Base-by-base conservation (phyloP, 2,888 invertebrate genomes). In the Nasonovia ribisnigri region DNA sequence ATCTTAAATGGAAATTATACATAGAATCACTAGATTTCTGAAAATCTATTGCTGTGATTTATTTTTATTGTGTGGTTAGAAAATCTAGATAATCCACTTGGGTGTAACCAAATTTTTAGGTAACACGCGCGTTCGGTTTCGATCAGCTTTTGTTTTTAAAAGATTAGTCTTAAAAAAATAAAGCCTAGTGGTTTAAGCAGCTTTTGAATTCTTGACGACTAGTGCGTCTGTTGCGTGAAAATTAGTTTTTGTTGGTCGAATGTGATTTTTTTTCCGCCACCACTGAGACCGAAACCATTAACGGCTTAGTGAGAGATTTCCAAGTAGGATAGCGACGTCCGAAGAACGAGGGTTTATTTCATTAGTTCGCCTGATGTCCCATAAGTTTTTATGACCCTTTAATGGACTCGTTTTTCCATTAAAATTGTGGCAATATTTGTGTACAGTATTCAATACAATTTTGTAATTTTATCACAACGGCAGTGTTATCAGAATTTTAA, bases 231-330 rank as follows among this genome's bases (percentile, higher is more conserved):
- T 92, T 77, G 93, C 51, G 93, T 87, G 90, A 86, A 93, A 93
- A 93, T 93, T 93, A 90, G 93, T 86, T 93, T 90, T 67, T 67
- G 90, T 86, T 24, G 90, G 60, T 60, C 86, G 86, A 93, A 93
- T 67, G 90, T 67, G 84, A 90, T 90, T 86, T 86, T 90, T 92
- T 93, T 93, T 90, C 29, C 54, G 46, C 77, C 57, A 84, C 84
- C 57, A 84, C 93, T 42, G 90, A 86, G 86, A 90, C 93, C 84
- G 86, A 93, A 93, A 93, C 93, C 93, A 93, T 93, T 93, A 93
- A 93, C 93, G 93, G 93, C 90, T 93, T 93, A 93, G 86, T 54
- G 90, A 87, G 90, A 90, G 93, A 90, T 93, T 90, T 90, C 60
- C 90, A 67, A 90, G 89, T 48, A 84, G 84, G 88, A 88, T 46